Conservation (phyloP, 1,140 invertebrate species). For the Nixonia krombeini region DNA sequence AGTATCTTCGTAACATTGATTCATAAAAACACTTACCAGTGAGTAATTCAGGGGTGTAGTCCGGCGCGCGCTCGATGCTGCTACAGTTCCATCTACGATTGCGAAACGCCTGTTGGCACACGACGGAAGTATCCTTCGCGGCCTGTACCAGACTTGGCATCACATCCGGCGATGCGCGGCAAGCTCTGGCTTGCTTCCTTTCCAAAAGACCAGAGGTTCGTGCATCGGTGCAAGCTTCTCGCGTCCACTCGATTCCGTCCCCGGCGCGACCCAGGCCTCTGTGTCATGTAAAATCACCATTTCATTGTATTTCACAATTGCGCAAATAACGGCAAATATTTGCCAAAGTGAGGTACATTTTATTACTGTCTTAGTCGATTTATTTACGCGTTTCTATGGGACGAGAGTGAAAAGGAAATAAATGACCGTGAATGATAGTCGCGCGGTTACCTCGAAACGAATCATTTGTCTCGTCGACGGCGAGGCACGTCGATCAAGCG, state of each 20-base stretch:
- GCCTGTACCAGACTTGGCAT: slow-evolving; percentile 84
- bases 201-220: slow-evolving; percentile 74
- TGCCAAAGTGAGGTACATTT: too few relatives aligned
- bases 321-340: too few relatives aligned
- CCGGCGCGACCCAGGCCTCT: slow-evolving; percentile 62
- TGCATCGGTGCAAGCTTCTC: slow-evolving; percentile 70
- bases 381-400: too few relatives aligned
- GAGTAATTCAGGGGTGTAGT: slow-evolving; percentile 81
- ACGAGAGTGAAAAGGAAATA: too few relatives aligned
- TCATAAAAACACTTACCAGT: slow-evolving; percentile 77
- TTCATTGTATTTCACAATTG: too few relatives aligned
- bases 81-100: slow-evolving; percentile 90
- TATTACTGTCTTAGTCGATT: too few relatives aligned
- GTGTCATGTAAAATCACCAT: too few relatives aligned
- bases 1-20: too few relatives aligned
- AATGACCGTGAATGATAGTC: not conserved
- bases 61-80: slow-evolving; percentile 80
- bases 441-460: not conserved
- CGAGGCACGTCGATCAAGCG: slow-evolving; percentile 26
- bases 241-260: slow-evolving; percentile 62
- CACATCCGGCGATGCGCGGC: slow-evolving; percentile 76
- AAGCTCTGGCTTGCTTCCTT: slow-evolving; percentile 76
- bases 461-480: slow-evolving; percentile 24
- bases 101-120: slow-evolving; percentile 81
- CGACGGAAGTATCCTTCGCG: slow-evolving; percentile 76